Evolutionary conservation across 2,888 invertebrate species (phyloP).

Genomic region (Synergus umbraculus): DNA sequence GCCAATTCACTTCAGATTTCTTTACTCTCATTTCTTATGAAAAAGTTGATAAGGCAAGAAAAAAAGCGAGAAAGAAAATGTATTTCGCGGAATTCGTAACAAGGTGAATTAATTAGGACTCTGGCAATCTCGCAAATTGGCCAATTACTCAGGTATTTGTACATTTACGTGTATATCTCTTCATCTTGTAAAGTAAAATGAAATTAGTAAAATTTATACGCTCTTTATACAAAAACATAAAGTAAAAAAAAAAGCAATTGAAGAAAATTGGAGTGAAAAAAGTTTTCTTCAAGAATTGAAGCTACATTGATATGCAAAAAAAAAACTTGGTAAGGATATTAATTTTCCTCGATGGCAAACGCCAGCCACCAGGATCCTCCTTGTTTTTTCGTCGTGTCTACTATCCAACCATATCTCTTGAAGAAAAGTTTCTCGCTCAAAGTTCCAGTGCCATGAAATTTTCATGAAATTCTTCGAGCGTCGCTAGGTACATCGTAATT

Average conservation of each 20-base stretch:
- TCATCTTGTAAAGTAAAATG: too few species aligned
- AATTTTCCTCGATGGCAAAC: slow-evolving; percentile 14
- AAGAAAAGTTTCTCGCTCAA: slow-evolving; percentile 52
- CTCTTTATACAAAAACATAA: neutral
- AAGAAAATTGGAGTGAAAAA: too few species aligned
- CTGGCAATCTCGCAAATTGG: neutral
- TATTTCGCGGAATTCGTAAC: neutral
- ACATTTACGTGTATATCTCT: too few species aligned
- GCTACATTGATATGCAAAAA: neutral
- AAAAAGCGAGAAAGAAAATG: neutral
- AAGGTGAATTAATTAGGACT: neutral
- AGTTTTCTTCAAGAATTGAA: neutral
- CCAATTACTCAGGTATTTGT: neutral
- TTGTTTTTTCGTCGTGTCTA: slow-evolving; percentile 29
- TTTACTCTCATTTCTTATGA: neutral
- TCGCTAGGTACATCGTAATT: slow-evolving; percentile 35
- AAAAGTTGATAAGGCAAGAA: neutral
- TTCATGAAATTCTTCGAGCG: slow-evolving; percentile 53
- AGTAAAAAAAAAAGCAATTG: neutral
- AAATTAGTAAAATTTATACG: too few species aligned
- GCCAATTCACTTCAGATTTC: neutral
- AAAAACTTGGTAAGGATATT: slow-evolving; percentile 21
- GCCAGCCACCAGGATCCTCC: slow-evolving; percentile 11
- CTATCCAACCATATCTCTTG: slow-evolving; percentile 31
- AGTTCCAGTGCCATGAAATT: slow-evolving; percentile 56